Evolutionary conservation across 2,888 invertebrate genomes (phyloP).

Genomic region (Yponomeuta plumbellus): DNA sequence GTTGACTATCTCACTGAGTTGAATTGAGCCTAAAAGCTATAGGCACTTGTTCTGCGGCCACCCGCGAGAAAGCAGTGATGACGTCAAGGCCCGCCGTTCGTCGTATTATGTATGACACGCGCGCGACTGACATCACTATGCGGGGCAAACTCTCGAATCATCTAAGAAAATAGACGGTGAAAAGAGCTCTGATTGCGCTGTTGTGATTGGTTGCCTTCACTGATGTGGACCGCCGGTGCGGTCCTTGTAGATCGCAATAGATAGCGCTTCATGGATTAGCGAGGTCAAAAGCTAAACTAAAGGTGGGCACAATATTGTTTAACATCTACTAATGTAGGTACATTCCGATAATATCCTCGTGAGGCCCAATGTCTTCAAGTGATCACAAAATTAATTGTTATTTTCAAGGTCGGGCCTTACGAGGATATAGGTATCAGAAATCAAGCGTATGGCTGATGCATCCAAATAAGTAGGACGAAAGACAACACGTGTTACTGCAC

Average conservation of each 20-base stretch:
- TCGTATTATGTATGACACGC: slow-evolving; percentile 21
- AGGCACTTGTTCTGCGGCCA: slow-evolving; percentile 34
- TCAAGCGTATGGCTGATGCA: neutral
- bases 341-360: too few species aligned
- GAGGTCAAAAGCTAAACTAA: slow-evolving; percentile 34
- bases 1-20: neutral
- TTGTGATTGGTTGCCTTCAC: slow-evolving; percentile 44
- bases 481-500: neutral
- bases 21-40: neutral
- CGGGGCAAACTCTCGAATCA: slow-evolving; percentile 50
- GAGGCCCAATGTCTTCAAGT: too few species aligned
- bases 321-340: neutral
- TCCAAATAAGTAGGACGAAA: neutral
- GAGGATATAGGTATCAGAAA: neutral
- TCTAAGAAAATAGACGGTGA: slow-evolving; percentile 61
- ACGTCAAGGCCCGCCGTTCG: neutral
- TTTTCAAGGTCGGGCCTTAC: too few species aligned
- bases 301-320: neutral
- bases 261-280: slow-evolving; percentile 38
- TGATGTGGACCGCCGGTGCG: slow-evolving; percentile 40
- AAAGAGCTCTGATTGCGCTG: slow-evolving; percentile 53
- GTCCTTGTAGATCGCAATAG: slow-evolving; percentile 32
- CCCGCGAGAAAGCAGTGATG: slow-evolving; percentile 35
- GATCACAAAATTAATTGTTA: too few species aligned
- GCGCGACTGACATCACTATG: slow-evolving; percentile 37